Percentiles rank a stretch among this genome's conserved stretches.
Conservation (phyloP, 2,797 vertebrate genomes). For the Hylomyscus alleni region DNA sequence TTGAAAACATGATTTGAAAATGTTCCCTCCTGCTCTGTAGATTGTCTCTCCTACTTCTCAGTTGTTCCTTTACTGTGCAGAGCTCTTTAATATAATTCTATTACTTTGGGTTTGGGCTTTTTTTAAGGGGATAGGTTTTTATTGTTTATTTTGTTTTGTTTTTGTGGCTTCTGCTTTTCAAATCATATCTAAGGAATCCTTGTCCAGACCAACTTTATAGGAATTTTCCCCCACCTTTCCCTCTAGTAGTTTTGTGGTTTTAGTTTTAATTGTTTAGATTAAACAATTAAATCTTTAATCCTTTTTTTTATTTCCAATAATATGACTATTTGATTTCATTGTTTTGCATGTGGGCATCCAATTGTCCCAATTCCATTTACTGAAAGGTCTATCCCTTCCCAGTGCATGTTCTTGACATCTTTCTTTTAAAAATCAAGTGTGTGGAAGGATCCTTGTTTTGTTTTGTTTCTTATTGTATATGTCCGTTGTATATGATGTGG, state of each 20-base stretch:
- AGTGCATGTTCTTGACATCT: background rate
- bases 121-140: background rate
- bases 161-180: background rate
- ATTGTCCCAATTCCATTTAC: background rate
- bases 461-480: background rate
- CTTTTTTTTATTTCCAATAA: background rate
- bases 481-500: background rate
- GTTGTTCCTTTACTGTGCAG: background rate
- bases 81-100: background rate
- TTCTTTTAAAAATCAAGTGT: background rate
- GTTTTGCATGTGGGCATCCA: background rate
- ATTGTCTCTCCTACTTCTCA: background rate
- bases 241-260: background rate
- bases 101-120: background rate
- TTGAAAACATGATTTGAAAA: background rate
- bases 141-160: background rate
- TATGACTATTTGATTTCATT: background rate
- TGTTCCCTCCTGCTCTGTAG: background rate
- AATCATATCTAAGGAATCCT: background rate
- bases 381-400: background rate
- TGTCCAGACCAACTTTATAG: background rate
- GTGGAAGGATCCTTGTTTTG: background rate
- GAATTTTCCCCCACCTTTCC: background rate
- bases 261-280: no score
- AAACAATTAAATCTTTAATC: background rate